Conservation (phyloP, 2,797 vertebrate species). For the Typhlichthys subterraneus region DNA sequence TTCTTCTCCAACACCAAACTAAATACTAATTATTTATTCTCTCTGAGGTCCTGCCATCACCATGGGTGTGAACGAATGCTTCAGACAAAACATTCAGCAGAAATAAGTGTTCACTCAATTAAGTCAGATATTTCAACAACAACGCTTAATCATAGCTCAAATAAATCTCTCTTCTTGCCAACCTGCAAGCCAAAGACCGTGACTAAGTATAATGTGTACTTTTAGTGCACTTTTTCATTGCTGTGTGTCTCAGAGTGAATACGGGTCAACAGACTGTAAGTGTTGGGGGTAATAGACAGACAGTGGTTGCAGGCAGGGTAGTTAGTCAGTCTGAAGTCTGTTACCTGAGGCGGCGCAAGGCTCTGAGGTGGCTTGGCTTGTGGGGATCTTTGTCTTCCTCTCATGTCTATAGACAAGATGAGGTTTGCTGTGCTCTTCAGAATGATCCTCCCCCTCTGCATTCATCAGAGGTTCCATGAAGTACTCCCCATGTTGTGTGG, state of each 20-base stretch:
- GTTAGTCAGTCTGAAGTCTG: constrained; percentile 53
- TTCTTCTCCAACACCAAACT: constrained; percentile 44
- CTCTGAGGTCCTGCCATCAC: constrained; percentile 33
- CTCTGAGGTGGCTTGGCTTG: constrained; percentile 54
- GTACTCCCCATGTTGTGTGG: constrained; percentile 87
- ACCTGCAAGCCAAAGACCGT: constrained; percentile 45
- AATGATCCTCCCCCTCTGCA: constrained; percentile 79
- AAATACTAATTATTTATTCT: constrained; percentile 53
- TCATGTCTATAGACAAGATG: constrained; percentile 92
- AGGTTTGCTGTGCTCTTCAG: constrained; percentile 91
- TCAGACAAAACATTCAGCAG: constrained; percentile 43
- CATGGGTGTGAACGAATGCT: constrained; percentile 31
- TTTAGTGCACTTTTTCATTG: constrained; percentile 39
- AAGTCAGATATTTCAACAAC: constrained; percentile 50
- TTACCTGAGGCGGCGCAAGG: constrained; percentile 90
- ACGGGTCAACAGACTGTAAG: constrained; percentile 48
- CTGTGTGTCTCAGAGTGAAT: constrained; percentile 38
- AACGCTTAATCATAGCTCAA: constrained; percentile 53
- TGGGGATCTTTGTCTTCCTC: constrained; percentile 63
- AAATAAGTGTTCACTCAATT: constrained; percentile 55
- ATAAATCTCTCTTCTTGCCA: constrained; percentile 35
- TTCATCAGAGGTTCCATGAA: constrained; percentile 93
- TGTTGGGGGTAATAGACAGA: constrained; percentile 59
- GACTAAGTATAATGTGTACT: constrained; percentile 53
- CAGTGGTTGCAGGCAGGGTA: constrained; percentile 51